Base-by-base conservation (phyloP, 2,888 invertebrate species). In the Hermaeophaga mercurialis region DNA sequence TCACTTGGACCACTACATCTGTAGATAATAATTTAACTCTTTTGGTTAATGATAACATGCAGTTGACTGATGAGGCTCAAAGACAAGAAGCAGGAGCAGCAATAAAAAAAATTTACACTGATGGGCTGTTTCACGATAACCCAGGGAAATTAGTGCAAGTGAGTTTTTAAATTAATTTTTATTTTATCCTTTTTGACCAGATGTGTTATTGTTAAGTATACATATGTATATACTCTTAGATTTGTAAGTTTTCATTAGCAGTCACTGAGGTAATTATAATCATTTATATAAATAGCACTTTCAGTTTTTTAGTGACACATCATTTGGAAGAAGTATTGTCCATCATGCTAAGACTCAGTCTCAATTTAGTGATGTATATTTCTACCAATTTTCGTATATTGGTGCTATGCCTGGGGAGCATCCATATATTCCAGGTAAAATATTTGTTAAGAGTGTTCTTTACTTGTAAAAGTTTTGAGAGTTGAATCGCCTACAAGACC, bases 311-410 rank as follows among this genome's bases (percentile, higher is more conserved):
- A 52, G 52, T 34, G 56, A 56, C 28, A 22, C 34, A 18, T 8
- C 41, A 28, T 56, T 52, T 19, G 19, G 52, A 8, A 56, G 47
- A 9, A 46, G 39, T 11, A 46, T 49, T 9, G 47, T 43, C 18
- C 47, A 44, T 15, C 47, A 52, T 52, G 56, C 56, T 12, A 28
- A 41, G 18, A 11, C 53, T 1, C 61, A 62, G 44, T 57, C 67
- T 3, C 39, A 46, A 11, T 66, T 52, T 38, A 62, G 50, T 24
- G 60, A 64, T 19, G 65, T 67, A 8, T 67, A 60, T 24, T 66
- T 66, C 22, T 66, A 66, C 38, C 61, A 59, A 38, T 66, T 66
- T 46, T 59, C 63, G n/a, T 66, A 64, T 39, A 45, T 49, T 43
- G 64, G 62, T 12, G 26, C 12, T 9, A 43, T 62, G 48, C 57